A percentile compares a stretch with the other conserved stretches of the same genome.
Conservation (phyloP, 2,888 invertebrate species). For the Campaea margaritaria region DNA sequence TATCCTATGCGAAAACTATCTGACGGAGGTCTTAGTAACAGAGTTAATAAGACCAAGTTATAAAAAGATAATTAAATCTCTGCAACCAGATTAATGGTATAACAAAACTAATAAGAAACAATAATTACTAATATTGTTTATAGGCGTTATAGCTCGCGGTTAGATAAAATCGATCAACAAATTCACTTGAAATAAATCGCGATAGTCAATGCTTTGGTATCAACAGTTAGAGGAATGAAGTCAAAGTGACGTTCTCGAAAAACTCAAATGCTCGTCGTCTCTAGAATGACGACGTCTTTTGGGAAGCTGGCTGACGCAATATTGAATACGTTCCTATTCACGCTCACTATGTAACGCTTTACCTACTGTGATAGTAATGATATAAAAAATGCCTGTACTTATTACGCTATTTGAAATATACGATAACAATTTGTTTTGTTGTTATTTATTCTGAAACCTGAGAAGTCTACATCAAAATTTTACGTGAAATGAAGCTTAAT, state of each 20-base stretch:
- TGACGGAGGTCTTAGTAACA: slow-evolving; percentile 60
- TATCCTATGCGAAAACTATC: slow-evolving; percentile 37
- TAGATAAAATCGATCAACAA: not conserved
- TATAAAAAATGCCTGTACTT: too few relatives aligned
- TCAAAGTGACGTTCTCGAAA: slow-evolving; percentile 10
- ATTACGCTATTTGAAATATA: too few relatives aligned
- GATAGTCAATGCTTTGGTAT: slow-evolving; percentile 32
- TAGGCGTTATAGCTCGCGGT: not conserved
- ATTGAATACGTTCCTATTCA: slow-evolving; percentile 40
- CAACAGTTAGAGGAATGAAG: slow-evolving; percentile 10
- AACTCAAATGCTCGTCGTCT: not conserved
- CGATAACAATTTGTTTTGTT: too few relatives aligned
- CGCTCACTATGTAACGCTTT: not conserved
- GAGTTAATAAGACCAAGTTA: slow-evolving; percentile 62
- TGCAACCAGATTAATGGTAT: slow-evolving; percentile 15
- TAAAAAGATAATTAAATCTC: slow-evolving; percentile 37
- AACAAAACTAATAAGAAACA: not conserved
- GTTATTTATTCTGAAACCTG: too few relatives aligned
- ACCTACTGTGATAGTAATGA: not conserved
- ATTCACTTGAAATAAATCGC: slow-evolving; percentile 15
- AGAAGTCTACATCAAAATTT: too few relatives aligned
- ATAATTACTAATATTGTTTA: not conserved
- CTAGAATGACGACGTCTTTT: slow-evolving; percentile 15
- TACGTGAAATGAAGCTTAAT: not conserved
- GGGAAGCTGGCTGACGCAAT: slow-evolving; percentile 51